A percentile compares a stretch with the other conserved stretches of the same genome.
Conservation (phyloP, 2,888 invertebrate species). For the Physocephala rufipes region DNA sequence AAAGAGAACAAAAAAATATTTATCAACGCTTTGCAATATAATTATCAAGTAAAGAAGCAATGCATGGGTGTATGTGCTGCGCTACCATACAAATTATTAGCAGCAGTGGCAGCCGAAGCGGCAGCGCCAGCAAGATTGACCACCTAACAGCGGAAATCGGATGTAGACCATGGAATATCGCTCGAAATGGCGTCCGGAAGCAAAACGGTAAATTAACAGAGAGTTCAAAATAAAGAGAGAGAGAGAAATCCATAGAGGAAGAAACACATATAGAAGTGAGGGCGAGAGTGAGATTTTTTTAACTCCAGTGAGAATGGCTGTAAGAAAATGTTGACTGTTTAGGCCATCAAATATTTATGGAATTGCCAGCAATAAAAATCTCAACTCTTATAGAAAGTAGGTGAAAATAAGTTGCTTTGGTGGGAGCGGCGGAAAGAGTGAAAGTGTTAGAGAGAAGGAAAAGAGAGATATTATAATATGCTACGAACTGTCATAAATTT, state of each 20-base stretch:
- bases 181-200: slow-evolving; percentile 35
- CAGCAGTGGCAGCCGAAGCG: slow-evolving; percentile 11
- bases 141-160: slow-evolving; percentile 23
- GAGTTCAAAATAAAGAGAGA: not conserved
- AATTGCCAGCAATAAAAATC: too few species aligned
- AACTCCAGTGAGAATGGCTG: not conserved
- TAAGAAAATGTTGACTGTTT: too few species aligned
- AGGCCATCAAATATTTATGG: too few species aligned
- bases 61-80: not conserved
- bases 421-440: not conserved
- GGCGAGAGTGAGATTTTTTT: not conserved
- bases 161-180: slow-evolving; percentile 30
- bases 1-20: not conserved
- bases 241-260: not conserved
- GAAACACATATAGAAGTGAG: not conserved
- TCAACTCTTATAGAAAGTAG: too few species aligned
- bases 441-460: not conserved
- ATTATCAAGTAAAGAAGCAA: not conserved
- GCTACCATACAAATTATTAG: slow-evolving; percentile 12
- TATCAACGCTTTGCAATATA: not conserved
- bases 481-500: slow-evolving; percentile 21
- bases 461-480: not conserved
- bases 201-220: not conserved
- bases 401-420: not conserved
- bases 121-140: slow-evolving; percentile 5